Conservation (phyloP, 2,797 vertebrate species). For the Pseudochirops cupreus region DNA sequence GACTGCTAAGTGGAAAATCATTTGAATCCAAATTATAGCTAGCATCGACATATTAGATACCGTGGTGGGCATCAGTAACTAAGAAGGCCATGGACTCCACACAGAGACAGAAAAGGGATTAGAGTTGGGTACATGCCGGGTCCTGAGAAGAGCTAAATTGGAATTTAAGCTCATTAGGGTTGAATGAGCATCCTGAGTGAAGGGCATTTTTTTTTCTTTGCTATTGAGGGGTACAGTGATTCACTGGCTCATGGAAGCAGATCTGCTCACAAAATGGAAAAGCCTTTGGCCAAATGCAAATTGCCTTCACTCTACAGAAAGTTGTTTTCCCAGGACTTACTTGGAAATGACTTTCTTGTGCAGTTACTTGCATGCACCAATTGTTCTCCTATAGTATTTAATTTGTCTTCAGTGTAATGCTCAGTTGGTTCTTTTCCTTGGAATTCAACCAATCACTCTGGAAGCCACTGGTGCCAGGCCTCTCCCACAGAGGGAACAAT, state of each 20-base stretch:
- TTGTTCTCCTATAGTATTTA: background rate
- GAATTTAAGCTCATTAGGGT: background rate
- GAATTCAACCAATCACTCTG: background rate
- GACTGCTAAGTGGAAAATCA: background rate
- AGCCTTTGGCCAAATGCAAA: conserved; percentile 22
- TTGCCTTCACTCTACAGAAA: background rate
- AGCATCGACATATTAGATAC: background rate
- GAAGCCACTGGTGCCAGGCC: background rate
- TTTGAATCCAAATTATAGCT: background rate
- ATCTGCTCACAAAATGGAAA: conserved; percentile 51
- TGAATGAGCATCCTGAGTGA: background rate
- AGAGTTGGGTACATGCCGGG: background rate
- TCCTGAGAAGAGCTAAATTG: background rate
- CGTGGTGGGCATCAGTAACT: background rate
- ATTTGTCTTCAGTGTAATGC: background rate
- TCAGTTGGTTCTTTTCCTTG: background rate
- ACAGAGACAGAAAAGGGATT: background rate
- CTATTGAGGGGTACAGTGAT: conserved; percentile 64
- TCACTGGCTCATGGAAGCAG: conserved; percentile 55
- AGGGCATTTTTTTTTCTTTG: conserved; percentile 10
- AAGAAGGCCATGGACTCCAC: background rate
- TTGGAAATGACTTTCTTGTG: conserved; percentile 46
- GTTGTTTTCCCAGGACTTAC: conserved; percentile 54
- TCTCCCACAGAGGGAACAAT: background rate
- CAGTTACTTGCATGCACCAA: conserved; percentile 1